Conservation (phyloP, 1,140 invertebrate species). For the Philopotamus ludificatus region DNA sequence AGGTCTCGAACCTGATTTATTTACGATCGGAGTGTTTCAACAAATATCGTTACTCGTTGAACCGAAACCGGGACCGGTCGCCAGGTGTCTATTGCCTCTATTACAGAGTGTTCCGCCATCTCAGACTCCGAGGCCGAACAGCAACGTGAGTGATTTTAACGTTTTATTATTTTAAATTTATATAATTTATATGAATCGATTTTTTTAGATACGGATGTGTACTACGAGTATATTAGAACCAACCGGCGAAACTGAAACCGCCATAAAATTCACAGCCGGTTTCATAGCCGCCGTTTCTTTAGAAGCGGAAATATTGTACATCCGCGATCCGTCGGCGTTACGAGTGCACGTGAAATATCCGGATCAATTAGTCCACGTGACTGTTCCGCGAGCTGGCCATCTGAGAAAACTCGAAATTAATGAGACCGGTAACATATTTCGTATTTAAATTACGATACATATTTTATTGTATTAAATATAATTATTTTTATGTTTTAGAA, state of each 20-base stretch:
- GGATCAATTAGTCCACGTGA: conserved; percentile 82
- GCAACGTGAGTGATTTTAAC: conserved; percentile 47
- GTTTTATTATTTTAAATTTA: conserved; percentile 1
- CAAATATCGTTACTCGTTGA: conserved; percentile 77
- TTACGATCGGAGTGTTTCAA: conserved; percentile 75
- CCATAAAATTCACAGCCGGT: conserved; percentile 91
- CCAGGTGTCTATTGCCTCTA: conserved; percentile 77
- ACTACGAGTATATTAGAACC: conserved; percentile 83
- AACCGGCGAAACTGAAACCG: conserved; percentile 74
- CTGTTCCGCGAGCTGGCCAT: conserved; percentile 73
- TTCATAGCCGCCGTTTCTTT: conserved; percentile 82
- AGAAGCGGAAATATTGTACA: conserved; percentile 81
- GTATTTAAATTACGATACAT: background rate
- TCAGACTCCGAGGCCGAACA: conserved; percentile 62
- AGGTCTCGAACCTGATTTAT: conserved; percentile 68
- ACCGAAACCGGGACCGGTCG: conserved; percentile 81
- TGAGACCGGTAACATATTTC: conserved; percentile 10
- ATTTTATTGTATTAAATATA: conserved; percentile 8
- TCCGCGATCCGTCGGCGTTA: conserved; percentile 70
- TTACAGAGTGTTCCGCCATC: conserved; percentile 63
- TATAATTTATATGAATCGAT: conserved; percentile 10
- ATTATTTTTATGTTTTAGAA: conserved; percentile 31
- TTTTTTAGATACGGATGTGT: conserved; percentile 68
- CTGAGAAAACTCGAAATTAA: conserved; percentile 57
- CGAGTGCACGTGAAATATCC: conserved; percentile 88